These are phyloP conservation scores for Elachura formosa DNA, from an alignment of 2,113 vertebrate species.

Conservation along the genomic window DNA sequence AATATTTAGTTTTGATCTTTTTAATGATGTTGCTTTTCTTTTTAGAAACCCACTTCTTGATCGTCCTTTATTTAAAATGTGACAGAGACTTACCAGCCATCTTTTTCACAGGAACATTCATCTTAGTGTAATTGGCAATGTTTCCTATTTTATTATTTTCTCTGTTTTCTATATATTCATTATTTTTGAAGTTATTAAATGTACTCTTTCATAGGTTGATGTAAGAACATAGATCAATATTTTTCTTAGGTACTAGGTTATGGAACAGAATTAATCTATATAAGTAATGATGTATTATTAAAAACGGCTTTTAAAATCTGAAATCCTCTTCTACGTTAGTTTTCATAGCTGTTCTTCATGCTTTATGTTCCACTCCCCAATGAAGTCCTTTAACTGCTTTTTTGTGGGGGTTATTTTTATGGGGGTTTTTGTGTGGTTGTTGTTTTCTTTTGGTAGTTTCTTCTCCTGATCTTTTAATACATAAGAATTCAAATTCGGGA, in stretches of 20 bases:
- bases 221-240: background rate
- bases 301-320: background rate
- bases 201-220: background rate
- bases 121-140: background rate
- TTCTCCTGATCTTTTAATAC: background rate
- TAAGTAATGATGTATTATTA: background rate
- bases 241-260: background rate
- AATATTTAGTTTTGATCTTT: background rate
- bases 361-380: background rate
- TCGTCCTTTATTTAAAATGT: background rate
- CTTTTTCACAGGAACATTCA: background rate
- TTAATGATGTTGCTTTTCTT: background rate
- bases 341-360: background rate
- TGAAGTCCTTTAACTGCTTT: background rate
- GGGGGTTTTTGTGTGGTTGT: background rate
- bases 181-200: background rate
- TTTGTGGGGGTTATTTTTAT: no score
- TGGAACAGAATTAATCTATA: background rate
- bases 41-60: background rate
- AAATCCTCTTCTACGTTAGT: background rate
- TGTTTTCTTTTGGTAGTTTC: background rate
- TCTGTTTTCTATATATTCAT: background rate
- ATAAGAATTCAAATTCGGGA: background rate
- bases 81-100: background rate
- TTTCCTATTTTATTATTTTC: background rate